Base-by-base conservation (phyloP, 2,888 invertebrate species). In the Calliopum simillimum region DNA sequence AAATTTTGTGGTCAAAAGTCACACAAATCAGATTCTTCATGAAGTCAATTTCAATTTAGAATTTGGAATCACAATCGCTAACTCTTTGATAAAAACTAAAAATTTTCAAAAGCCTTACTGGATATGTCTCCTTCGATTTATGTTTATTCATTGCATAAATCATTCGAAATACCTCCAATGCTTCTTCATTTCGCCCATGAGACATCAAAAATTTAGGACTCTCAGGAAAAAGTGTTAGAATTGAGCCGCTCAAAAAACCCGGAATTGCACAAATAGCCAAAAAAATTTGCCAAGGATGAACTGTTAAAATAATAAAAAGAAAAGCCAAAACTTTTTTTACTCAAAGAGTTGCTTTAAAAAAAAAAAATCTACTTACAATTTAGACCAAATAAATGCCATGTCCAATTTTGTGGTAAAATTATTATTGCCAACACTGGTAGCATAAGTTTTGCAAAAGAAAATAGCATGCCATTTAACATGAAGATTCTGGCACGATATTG, bases 351-450 rank as follows among this genome's bases (percentile, higher is more conserved):
- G 43, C 1, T 61, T 21, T 47, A 11, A 43, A 21, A 33, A 11
- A 23, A 55, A 13, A 14, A 43, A 4, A 14, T 41, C 19, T n/a
- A 71, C 75, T 72, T 68, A 76, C 76, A 75, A 25, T 61, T 64
- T 4, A 83, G 83, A 47, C 82, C 82, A 56, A 86, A 79, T 0
- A 91, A 49, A 5, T 82, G 78, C 76, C 89, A 88, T 58, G 88
- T 84, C 88, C 90, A 89, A 44, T 89, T 83, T 49, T 89, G 87
- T 0, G 93, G 92, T 70, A 96, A 89, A 25, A 94, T 87, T 6
- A 88, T 84, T 91, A 93, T 93, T 3, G 94, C 95, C 64, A 95
- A 80, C 56, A 90, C 86, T n/a, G 93, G 92, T 70, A 93, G 86
- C 2, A 90, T 82, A 68, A 91, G 87, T 76, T 88, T 91, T 16